Conservation (phyloP, 2,113 vertebrate genomes). For the Cheirogaleus medius region DNA sequence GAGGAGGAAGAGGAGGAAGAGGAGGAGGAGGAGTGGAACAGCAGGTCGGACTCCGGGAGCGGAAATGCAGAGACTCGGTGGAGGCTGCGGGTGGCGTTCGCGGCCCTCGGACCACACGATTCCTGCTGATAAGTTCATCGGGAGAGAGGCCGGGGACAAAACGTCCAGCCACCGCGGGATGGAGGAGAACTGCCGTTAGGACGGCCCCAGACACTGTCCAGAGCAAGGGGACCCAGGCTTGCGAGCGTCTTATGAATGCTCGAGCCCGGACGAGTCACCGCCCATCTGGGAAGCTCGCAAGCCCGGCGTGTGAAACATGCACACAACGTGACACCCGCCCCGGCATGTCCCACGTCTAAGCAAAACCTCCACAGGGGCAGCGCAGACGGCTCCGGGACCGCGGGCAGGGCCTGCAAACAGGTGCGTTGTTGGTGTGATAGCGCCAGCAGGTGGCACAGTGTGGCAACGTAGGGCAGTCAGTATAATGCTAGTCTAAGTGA, state of each 20-base stretch:
- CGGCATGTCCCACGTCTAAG: not conserved
- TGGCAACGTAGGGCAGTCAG: not conserved
- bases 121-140: not conserved
- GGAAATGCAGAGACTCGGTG: no score
- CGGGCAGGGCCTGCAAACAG: not conserved
- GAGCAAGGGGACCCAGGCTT: not conserved
- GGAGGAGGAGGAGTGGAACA: not conserved
- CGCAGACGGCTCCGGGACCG: not conserved
- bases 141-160: no score
- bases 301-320: not conserved
- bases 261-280: not conserved
- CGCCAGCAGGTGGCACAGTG: not conserved
- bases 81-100: no score
- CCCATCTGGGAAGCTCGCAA: fast-evolving
- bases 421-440: no score
- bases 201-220: no score
- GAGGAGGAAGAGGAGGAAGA: no score
- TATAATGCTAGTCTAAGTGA: no score
- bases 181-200: no score
- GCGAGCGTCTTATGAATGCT: no score
- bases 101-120: fast-evolving
- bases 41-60: fast-evolving
- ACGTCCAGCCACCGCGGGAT: not conserved
- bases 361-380: not conserved
- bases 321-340: not conserved